These are phyloP conservation scores for Aldabrachelys gigantea DNA, from an alignment of 2,113 vertebrate species.

Conservation along the genomic window DNA sequence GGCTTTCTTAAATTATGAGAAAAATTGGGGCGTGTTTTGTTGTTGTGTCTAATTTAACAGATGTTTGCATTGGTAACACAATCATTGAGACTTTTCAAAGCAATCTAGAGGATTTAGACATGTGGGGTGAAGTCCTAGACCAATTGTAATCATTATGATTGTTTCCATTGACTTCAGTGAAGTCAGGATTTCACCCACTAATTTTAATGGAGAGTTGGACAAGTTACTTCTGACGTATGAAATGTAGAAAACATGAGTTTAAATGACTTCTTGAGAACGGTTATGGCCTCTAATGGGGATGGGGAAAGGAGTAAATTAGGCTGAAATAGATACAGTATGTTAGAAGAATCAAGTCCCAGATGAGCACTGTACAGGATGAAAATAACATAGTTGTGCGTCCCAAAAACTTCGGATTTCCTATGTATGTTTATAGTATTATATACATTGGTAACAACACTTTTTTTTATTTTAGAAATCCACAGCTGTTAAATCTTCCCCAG, in stretches of 20 bases:
- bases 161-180: not conserved
- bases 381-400: not conserved
- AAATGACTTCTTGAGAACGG: not conserved
- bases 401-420: rapidly evolving
- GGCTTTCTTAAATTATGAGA: not conserved
- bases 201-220: not conserved
- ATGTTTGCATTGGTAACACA: not conserved
- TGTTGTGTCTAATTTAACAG: not conserved
- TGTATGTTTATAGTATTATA: rapidly evolving
- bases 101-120: too few relatives aligned
- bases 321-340: not conserved
- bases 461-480: slow-evolving; percentile 47
- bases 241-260: rapidly evolving
- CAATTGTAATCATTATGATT: not conserved
- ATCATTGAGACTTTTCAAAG: not conserved
- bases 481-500: rapidly evolving
- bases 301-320: not conserved
- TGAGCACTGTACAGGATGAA: not conserved
- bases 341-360: rapidly evolving
- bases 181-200: not conserved
- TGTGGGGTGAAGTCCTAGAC: not conserved
- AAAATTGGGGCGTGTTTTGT: not conserved
- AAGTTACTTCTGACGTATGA: not conserved
- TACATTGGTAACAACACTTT: not conserved
- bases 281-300: not conserved